Conservation (phyloP, 2,113 vertebrate species). For the Cheilinus undulatus region DNA sequence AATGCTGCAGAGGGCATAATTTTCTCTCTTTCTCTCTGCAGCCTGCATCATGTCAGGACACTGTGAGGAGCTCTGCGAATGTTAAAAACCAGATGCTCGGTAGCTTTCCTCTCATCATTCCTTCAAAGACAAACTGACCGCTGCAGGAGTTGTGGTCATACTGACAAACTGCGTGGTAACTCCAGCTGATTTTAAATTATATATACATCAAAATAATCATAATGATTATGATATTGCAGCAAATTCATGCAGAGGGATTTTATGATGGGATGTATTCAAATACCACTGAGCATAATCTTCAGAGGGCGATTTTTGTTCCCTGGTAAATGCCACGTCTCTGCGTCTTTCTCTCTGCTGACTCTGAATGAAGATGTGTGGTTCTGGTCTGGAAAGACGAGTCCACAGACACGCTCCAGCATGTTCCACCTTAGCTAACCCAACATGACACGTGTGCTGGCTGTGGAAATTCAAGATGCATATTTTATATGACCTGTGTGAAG, state of each 20-base stretch:
- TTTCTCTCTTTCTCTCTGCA: neutral
- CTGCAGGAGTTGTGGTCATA: slow-evolving; percentile 14
- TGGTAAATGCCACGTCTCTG: slow-evolving; percentile 65
- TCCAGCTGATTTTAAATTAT: slow-evolving; percentile 28
- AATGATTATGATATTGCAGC: slow-evolving; percentile 5
- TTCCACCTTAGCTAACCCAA: slow-evolving; percentile 68
- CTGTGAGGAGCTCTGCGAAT: slow-evolving; percentile 1
- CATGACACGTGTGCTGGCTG: slow-evolving; percentile 44
- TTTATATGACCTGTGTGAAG: slow-evolving; percentile 44
- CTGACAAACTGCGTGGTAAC: slow-evolving; percentile 11
- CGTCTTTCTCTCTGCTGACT: neutral
- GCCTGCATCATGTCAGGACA: slow-evolving; percentile 7
- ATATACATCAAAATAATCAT: slow-evolving; percentile 31
- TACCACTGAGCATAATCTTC: slow-evolving; percentile 17
- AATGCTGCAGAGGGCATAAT: slow-evolving; percentile 28
- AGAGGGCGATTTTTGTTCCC: slow-evolving; percentile 32
- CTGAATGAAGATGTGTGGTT: neutral
- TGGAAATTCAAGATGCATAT: slow-evolving; percentile 56
- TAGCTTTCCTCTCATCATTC: slow-evolving; percentile 15
- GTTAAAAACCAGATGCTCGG: slow-evolving; percentile 23
- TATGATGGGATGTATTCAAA: slow-evolving; percentile 26
- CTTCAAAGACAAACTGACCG: slow-evolving; percentile 8
- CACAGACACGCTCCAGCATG: slow-evolving; percentile 49
- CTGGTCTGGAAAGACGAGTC: slow-evolving; percentile 59
- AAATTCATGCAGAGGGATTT: neutral